phyloP scores from a whole-genome alignment of 2,888 invertebrate genomes.

The Deilephila porcellus region DNA sequence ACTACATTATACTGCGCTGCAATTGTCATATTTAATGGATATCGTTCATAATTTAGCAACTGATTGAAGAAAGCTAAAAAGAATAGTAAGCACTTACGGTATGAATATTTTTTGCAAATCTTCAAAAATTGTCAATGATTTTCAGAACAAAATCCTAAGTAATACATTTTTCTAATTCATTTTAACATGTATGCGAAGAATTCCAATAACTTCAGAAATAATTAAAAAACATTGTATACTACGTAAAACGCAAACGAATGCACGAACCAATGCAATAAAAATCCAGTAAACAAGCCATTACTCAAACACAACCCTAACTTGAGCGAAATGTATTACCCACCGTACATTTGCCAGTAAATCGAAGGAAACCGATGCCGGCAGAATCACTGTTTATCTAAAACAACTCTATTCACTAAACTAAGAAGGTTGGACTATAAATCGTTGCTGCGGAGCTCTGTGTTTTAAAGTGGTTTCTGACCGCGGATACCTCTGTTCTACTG shows the following conservation, averaged over 20 bases:
- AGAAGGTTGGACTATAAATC: constrained; percentile 52
- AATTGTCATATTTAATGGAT: too few relatives aligned
- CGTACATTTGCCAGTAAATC: constrained; percentile 28
- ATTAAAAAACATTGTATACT: not conserved
- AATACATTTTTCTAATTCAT: too few relatives aligned
- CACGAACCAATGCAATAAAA: not conserved
- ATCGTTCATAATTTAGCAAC: too few relatives aligned
- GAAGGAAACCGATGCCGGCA: constrained; percentile 34
- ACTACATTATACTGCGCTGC: too few relatives aligned
- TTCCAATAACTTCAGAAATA: too few relatives aligned
- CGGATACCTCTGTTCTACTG: constrained; percentile 5
- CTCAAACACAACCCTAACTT: constrained; percentile 27
- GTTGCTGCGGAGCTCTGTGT: constrained; percentile 23
- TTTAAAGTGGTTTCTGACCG: constrained; percentile 20
- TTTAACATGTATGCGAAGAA: too few relatives aligned
- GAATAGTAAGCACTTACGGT: too few relatives aligned
- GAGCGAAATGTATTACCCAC: constrained; percentile 23
- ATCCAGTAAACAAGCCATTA: constrained; percentile 23
- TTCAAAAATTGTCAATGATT: too few relatives aligned
- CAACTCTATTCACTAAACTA: constrained; percentile 45
- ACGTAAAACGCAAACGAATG: not conserved
- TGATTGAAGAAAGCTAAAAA: too few relatives aligned
- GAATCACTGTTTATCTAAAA: constrained; percentile 53
- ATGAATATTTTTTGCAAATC: too few relatives aligned
- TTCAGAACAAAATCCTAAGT: too few relatives aligned